Evolutionary conservation across 2,888 invertebrate genomes (phyloP).

Genomic region (Rhimphoctona megacephalus): DNA sequence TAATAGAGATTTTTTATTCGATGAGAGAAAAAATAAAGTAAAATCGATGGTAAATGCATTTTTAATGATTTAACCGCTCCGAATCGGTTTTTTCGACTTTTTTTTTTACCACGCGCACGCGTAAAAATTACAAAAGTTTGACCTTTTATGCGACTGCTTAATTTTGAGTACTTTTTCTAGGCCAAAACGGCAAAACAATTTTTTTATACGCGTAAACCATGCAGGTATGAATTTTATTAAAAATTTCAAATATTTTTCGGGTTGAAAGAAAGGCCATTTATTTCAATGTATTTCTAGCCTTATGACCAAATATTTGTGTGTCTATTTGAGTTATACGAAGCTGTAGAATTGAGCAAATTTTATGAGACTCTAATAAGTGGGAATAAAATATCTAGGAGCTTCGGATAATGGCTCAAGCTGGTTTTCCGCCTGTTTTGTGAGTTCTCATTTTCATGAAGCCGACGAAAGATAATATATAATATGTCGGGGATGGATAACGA

Average conservation of each 20-base stretch:
- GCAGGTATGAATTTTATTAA: background rate
- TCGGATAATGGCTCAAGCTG: constrained; percentile 59
- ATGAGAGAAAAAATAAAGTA: background rate
- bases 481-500: constrained; percentile 36
- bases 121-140: background rate
- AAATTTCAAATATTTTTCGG: background rate
- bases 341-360: constrained; percentile 52
- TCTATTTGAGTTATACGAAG: background rate
- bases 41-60: background rate
- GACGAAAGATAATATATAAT: constrained; percentile 39
- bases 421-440: constrained; percentile 38
- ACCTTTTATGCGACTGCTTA: background rate
- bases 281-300: background rate
- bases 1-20: background rate
- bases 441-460: constrained; percentile 52
- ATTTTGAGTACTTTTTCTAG: background rate
- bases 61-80: background rate
- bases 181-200: background rate
- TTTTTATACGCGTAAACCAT: background rate
- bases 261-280: background rate
- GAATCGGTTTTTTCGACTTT: background rate
- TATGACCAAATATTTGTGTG: background rate
- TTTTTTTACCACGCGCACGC: background rate
- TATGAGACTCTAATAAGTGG: constrained; percentile 71
- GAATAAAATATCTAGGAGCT: constrained; percentile 65